A percentile compares a stretch with the other conserved stretches of the same genome.
These are phyloP conservation scores for Heteractis magnifica DNA, from an alignment of 92 coral and sea anemone genomes.

Conservation along the genomic window DNA sequence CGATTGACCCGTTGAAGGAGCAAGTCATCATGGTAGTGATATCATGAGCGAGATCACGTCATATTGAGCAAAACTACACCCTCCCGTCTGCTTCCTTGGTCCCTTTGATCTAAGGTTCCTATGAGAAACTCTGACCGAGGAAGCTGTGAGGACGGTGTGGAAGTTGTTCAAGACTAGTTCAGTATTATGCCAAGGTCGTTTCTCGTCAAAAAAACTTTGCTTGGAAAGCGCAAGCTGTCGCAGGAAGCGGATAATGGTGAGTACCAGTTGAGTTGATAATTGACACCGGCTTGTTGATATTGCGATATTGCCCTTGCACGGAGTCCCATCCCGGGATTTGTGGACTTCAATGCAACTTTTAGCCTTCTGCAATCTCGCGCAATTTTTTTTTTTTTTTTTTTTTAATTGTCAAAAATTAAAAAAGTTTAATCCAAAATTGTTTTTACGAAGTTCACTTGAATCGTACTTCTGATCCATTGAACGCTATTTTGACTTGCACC, in stretches of 20 bases:
- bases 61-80: slow-evolving; percentile 30
- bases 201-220: slow-evolving; percentile 85
- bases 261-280: slow-evolving; percentile 51
- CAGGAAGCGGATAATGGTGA: slow-evolving; percentile 66
- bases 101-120: slow-evolving; percentile 13
- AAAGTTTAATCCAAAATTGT: background rate
- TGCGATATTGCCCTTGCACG: slow-evolving; percentile 20
- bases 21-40: slow-evolving; percentile 39
- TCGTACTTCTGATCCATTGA: background rate
- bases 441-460: background rate
- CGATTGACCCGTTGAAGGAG: slow-evolving; percentile 39
- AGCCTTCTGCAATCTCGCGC: background rate
- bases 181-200: slow-evolving; percentile 89
- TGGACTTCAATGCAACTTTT: background rate
- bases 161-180: slow-evolving; percentile 25
- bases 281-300: slow-evolving; percentile 47
- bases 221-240: slow-evolving; percentile 60
- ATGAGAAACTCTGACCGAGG: slow-evolving; percentile 6
- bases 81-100: slow-evolving; percentile 52
- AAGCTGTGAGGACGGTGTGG: background rate
- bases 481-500: slow-evolving; percentile 2
- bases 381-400: background rate
- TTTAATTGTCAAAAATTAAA: background rate
- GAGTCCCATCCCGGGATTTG: slow-evolving; percentile 16
- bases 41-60: slow-evolving; percentile 44